Conservation (phyloP, 2,113 vertebrate species). For the Tupaia chinensis region DNA sequence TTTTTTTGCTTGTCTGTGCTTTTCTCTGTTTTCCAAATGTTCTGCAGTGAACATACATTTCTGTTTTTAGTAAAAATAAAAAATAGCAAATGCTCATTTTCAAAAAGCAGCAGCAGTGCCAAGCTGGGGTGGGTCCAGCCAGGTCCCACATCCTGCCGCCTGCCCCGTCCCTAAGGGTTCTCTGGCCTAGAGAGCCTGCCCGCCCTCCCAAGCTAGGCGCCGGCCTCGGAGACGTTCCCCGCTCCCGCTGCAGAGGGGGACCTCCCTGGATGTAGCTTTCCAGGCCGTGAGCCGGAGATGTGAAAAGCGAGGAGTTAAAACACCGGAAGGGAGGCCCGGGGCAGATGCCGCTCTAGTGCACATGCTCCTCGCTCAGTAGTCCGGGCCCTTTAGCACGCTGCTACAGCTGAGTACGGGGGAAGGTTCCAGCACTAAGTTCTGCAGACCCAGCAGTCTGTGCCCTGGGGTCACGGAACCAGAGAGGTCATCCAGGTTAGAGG, state of each 20-base stretch:
- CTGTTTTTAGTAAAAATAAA: conserved; percentile 59
- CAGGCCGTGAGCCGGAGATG: neutral
- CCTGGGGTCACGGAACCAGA: neutral
- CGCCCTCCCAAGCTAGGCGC: neutral
- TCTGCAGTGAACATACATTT: neutral
- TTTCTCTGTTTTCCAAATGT: conserved; percentile 63
- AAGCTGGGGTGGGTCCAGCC: neutral
- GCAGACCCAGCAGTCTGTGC: neutral
- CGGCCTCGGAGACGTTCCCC: accelerated
- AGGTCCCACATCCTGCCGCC: conserved; percentile 27
- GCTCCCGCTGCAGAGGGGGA: neutral
- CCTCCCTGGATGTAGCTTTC: neutral
- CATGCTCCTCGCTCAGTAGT: neutral
- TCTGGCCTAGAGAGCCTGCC: neutral
- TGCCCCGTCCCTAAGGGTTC: neutral
- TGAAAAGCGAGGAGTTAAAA: conserved; percentile 25
- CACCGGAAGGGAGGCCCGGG: neutral
- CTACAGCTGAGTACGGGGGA: neutral
- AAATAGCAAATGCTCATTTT: conserved; percentile 30
- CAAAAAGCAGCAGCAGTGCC: neutral
- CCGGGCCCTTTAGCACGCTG: neutral
- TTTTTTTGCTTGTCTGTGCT: conserved; percentile 32
- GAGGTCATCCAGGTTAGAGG: neutral
- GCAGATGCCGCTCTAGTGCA: neutral
- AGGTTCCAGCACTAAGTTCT: neutral